Evolutionary conservation across 1,140 invertebrate genomes (phyloP).

Genomic region (Akabosia matsudoensis): DNA sequence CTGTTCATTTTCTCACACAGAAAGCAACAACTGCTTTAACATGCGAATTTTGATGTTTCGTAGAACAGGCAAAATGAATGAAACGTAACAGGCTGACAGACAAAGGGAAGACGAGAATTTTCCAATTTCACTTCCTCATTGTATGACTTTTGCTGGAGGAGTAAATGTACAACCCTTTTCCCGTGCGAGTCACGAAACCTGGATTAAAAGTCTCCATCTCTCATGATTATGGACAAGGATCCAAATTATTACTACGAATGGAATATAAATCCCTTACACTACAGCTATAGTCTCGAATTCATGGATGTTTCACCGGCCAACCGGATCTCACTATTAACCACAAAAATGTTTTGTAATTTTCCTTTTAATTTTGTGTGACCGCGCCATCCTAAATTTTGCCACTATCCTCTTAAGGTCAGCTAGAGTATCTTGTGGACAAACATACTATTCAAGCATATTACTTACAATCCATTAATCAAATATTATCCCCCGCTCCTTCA

Average conservation of each 20-base stretch:
- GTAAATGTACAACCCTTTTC: neutral
- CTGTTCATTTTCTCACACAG: no score
- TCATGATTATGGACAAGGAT: no score
- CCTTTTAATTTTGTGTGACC: no score
- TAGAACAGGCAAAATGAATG: neutral
- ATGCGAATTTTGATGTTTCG: neutral
- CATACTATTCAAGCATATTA: neutral
- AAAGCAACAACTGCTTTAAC: slow-evolving; percentile 7
- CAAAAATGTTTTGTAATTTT: no score
- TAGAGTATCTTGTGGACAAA: neutral
- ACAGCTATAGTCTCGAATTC: no score
- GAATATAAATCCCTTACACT: no score
- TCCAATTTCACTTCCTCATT: neutral
- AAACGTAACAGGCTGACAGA: neutral
- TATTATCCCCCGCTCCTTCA: no score
- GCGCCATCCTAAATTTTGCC: no score
- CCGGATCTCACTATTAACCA: no score
- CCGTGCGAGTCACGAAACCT: neutral
- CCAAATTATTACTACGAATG: no score
- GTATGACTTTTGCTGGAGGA: neutral
- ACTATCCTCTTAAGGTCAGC: neutral
- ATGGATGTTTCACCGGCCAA: no score
- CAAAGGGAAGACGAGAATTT: neutral
- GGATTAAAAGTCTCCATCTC: neutral
- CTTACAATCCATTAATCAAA: neutral